Conservation (phyloP, 2,797 vertebrate genomes). For the Chaetodon trifasciatus region DNA sequence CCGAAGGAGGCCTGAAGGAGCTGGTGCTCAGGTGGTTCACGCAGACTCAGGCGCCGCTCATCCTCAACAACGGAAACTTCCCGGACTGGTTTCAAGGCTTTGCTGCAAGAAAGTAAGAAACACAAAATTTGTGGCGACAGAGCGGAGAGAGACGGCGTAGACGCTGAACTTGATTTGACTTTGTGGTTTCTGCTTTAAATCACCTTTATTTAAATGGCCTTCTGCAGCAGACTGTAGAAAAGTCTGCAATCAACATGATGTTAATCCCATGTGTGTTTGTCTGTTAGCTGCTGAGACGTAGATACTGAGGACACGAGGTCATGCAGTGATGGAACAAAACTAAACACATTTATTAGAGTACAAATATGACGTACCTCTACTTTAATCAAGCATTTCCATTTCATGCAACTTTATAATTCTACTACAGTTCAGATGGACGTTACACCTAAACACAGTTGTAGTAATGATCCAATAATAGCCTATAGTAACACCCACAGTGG, state of each 20-base stretch:
- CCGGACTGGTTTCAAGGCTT: constrained; percentile 91
- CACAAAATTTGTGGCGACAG: neutral
- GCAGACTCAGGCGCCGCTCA: constrained; percentile 81
- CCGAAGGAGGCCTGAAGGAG: constrained; percentile 78
- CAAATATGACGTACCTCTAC: neutral
- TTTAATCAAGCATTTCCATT: neutral
- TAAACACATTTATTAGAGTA: neutral
- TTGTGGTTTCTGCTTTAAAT: neutral
- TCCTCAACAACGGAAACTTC: constrained; percentile 82
- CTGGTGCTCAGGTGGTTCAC: constrained; percentile 86
- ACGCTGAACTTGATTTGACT: neutral
- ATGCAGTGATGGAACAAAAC: neutral
- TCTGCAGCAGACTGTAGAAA: too few relatives aligned
- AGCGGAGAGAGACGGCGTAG: neutral
- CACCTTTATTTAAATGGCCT: neutral
- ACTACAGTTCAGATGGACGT: neutral
- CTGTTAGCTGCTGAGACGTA: neutral
- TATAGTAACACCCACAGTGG: neutral
- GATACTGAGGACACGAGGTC: neutral
- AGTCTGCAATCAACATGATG: neutral
- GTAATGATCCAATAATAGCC: neutral
- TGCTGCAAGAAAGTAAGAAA: constrained; percentile 87
- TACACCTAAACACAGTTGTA: too few relatives aligned
- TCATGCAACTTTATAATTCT: neutral
- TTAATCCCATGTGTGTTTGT: neutral